A percentile compares a stretch with the other conserved stretches of the same genome.
These are phyloP conservation scores for Betta splendens DNA, from an alignment of 2,797 vertebrate species.

Conservation along the genomic window DNA sequence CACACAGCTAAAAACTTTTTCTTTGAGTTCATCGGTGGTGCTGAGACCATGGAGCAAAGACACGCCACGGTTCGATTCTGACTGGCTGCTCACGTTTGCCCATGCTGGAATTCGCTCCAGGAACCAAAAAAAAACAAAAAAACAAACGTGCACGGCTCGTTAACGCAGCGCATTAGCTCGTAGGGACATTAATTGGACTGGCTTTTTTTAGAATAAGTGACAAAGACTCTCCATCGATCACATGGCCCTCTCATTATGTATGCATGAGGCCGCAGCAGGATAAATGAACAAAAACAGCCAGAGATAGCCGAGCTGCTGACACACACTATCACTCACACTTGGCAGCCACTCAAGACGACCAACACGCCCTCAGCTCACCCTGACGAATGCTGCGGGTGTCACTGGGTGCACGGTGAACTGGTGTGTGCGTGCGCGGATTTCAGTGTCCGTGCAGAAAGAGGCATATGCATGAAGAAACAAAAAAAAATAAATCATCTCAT, in stretches of 20 bases:
- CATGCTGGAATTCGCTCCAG: no score
- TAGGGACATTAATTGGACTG: conserved; percentile 44
- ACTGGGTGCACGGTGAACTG: conserved; percentile 37
- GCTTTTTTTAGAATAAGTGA: conserved; percentile 51
- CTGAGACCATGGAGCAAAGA: no score
- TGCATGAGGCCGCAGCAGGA: conserved; percentile 50
- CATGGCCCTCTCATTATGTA: conserved; percentile 50
- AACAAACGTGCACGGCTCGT: conserved; percentile 1
- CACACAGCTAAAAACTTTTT: background rate
- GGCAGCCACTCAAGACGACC: conserved; percentile 58
- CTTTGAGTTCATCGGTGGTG: background rate
- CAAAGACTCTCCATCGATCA: conserved; percentile 39
- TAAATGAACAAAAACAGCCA: conserved; percentile 62
- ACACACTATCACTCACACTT: conserved; percentile 63
- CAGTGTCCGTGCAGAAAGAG: conserved; percentile 11
- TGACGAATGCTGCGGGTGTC: conserved; percentile 63
- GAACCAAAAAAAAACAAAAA: no score
- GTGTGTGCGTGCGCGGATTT: background rate
- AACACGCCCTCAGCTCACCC: conserved; percentile 57
- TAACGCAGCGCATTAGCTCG: conserved; percentile 22
- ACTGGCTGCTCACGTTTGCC: no score
- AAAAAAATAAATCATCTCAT: conserved; percentile 29
- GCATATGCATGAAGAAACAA: conserved; percentile 30
- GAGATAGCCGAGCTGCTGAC: conserved; percentile 58
- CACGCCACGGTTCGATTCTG: no score